These are phyloP conservation scores for Criorhina ranunculi DNA, from an alignment of 2,888 invertebrate species.

Conservation along the genomic window DNA sequence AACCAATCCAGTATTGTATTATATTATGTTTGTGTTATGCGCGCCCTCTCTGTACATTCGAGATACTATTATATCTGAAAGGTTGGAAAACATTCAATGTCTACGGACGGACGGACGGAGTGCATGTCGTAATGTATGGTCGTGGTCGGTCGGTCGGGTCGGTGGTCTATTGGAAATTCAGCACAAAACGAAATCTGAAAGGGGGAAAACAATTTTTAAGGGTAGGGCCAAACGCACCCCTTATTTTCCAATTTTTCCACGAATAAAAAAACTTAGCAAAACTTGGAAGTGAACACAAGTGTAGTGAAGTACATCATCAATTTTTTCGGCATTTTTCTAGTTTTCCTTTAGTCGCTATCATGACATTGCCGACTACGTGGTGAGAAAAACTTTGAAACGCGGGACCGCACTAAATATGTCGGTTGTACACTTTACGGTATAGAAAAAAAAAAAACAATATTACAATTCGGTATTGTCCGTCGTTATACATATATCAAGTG, in stretches of 20 bases:
- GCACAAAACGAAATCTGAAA: neutral
- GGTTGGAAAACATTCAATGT: conserved; percentile 50
- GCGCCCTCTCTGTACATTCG: conserved; percentile 29
- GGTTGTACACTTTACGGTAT: conserved; percentile 40
- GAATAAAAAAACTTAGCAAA: conserved; percentile 13
- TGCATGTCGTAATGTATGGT: conserved; percentile 11
- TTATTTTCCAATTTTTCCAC: conserved; percentile 41
- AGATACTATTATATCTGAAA: conserved; percentile 58
- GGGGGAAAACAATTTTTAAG: conserved; percentile 73
- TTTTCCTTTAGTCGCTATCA: conserved; percentile 70
- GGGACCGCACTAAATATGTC: conserved; percentile 41
- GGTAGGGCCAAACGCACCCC: conserved; percentile 72
- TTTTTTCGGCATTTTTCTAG: conserved; percentile 61
- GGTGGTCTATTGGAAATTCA: conserved; percentile 36
- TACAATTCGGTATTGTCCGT: conserved; percentile 3
- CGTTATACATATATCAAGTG: conserved; percentile 6
- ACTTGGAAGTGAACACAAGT: conserved; percentile 40
- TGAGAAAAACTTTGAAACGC: conserved; percentile 49
- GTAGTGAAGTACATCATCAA: conserved; percentile 42
- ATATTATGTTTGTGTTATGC: conserved; percentile 59
- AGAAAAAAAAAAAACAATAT: conserved; percentile 15
- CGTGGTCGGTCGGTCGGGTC: neutral
- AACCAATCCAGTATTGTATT: conserved; percentile 79
- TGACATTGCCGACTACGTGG: conserved; percentile 67
- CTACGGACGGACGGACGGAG: neutral